Base-by-base conservation (phyloP, 2,113 vertebrate genomes). In the Turdus rufiventris region DNA sequence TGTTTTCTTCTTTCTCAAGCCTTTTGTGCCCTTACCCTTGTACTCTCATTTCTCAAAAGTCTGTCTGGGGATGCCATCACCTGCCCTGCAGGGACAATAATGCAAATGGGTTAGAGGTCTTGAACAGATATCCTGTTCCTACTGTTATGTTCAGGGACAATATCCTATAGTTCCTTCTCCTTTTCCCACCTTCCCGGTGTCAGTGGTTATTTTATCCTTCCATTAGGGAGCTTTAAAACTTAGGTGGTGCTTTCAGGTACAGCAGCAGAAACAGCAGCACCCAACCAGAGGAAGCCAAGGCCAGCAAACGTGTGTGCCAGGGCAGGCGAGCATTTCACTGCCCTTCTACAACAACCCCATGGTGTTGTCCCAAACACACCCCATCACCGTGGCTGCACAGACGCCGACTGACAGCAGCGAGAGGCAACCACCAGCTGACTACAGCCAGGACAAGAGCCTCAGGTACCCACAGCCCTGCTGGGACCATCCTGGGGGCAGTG, bases 271-370 rank as follows among this genome's bases (percentile, higher is more conserved):
- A 70, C 97, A 97, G 87, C 98, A 97, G 91, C 97, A 96, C 45
- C 70, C 96, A 8, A 13, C 97, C 20, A 92, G 89, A 61, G 97
- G 96, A 26, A 97, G 68, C 33, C 97, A 97, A 78, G 53, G 82
- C 8, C 97, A 98, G 95, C 94, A 97, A 5, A 94, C 95, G 1
- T 96, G 96, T 84, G 76, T 98, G 80, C 97, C 98, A 0, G 90
- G 97, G 76, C 98, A 98, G 94, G 95, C 96, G 0, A 97, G 96
- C 63, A 70, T 98, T 78, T 97, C 98, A 4, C 92, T 98, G 96
- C 97, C 98, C 18, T 97, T 98, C 88, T 99, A 97, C 96, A 98
- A 94, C 96, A 98, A 97, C 90, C 97, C 98, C 58, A 68, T 98
- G 98, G 97, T 98, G 94, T 98, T 98, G 91, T 96, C 98, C 8